Base-by-base conservation (phyloP, 2,113 vertebrate species). In the Oncorhynchus kisutch region DNA sequence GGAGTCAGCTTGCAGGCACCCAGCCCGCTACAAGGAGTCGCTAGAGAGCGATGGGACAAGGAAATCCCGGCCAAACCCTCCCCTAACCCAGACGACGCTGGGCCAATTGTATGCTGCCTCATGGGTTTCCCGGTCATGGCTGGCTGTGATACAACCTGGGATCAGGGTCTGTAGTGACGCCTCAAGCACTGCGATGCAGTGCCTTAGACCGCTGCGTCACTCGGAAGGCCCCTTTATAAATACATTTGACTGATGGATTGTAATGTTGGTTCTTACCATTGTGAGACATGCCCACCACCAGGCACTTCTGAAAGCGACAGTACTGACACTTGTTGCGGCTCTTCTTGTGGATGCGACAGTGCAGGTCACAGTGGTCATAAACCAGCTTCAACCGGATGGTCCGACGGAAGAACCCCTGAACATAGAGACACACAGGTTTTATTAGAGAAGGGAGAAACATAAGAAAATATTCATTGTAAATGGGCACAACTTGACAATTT, bases 241-340 rank as follows among this genome's bases (percentile, higher is more conserved):
- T 45, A 45, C 39, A 45, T 45, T 45, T 45, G 39, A 45, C 2
- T 11, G 39, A 45, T 45, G 12, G 22, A 64, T n/a, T 64, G 20
- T 22, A 34, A 45, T 29, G 20, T 20, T 4, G 2, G 5, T 1
- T 20, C 96, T 95, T 86, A 99, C 98, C 98, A 0, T 99, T 99
- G 78, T 99, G 98, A 1, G 98, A 99, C 98, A 99, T 99, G n/a
- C 98, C 98, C 1, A 99, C 98, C 0, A 96, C 93, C 0, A 99
- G 96, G 86, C 98, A 99, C 60, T 99, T 99, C 93, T 99, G 98
- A 81, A 99, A 99, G n/a, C 98, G 94, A 88, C 98, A 99, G 92
- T 98, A 99, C 84, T 99, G 98, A 81, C 98, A 99, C 93, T 99
- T 99, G 91, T 99, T 99, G 77, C 98, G 95, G 74, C 97, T 99